phyloP scores from a whole-genome alignment of 2,797 vertebrate genomes.

The Brachymystax lenok region DNA sequence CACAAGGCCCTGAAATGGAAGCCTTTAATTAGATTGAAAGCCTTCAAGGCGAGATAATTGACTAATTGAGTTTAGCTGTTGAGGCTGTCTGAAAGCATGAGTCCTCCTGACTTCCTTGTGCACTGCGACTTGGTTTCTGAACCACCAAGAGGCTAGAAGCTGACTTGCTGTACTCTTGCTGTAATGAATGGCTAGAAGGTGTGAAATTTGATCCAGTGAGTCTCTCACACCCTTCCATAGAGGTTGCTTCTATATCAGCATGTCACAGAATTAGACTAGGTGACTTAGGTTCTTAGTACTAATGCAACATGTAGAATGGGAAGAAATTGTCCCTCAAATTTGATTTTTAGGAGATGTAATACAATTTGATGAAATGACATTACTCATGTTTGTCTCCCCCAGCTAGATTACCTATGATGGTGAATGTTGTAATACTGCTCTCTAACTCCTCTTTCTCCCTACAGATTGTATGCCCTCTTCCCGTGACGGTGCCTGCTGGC shows the following conservation, averaged over 20 bases:
- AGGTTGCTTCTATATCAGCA: not conserved
- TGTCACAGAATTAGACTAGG: not conserved
- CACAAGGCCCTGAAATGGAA: slow-evolving; percentile 59
- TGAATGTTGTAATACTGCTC: not conserved
- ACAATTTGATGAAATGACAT: too few relatives aligned
- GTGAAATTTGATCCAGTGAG: not conserved
- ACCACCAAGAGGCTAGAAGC: not conserved
- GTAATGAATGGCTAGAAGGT: not conserved
- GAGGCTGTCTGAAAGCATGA: not conserved
- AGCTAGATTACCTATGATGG: not conserved
- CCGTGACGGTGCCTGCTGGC: slow-evolving; percentile 25
- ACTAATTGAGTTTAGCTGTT: slow-evolving; percentile 36
- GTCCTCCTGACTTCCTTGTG: not conserved
- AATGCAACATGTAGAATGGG: not conserved
- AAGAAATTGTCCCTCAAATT: not conserved
- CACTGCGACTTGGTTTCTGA: not conserved
- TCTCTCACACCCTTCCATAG: not conserved
- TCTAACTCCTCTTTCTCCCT: not conserved
- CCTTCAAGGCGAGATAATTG: slow-evolving; percentile 40
- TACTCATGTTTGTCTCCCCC: not conserved
- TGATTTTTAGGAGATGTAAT: too few relatives aligned
- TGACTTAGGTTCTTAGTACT: not conserved
- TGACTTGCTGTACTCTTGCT: not conserved
- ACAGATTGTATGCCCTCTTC: slow-evolving; percentile 58
- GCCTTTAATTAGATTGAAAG: slow-evolving; percentile 64